Evolutionary conservation across 2,888 invertebrate species (phyloP).

Genomic region (Cerceris ruficornis): DNA sequence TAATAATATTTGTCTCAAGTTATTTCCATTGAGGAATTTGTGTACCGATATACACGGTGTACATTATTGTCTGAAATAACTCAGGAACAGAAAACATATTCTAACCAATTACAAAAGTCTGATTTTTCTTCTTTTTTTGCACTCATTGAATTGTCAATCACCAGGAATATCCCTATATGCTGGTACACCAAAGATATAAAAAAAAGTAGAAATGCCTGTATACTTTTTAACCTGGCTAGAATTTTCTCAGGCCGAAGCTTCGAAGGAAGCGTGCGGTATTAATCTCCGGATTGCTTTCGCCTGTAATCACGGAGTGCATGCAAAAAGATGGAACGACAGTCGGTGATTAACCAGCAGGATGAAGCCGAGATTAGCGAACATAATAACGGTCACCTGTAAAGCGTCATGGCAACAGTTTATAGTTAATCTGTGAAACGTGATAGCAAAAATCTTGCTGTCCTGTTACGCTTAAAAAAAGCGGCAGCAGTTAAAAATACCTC

Average conservation of each 20-base stretch:
- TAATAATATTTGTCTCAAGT: too few relatives aligned
- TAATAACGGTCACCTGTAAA: background rate
- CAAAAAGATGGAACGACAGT: conserved; percentile 8
- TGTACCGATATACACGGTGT: too few relatives aligned
- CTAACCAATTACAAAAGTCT: too few relatives aligned
- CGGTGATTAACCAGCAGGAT: conserved; percentile 17
- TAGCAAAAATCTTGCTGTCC: background rate
- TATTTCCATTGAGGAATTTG: too few relatives aligned
- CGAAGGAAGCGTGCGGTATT: background rate
- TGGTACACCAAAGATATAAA: too few relatives aligned
- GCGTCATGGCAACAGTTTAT: background rate
- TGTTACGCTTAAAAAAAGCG: conserved; percentile 1
- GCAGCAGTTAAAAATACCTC: too few relatives aligned
- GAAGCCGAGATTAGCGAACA: conserved; percentile 12
- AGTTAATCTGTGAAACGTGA: conserved; percentile 1
- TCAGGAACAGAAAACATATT: too few relatives aligned
- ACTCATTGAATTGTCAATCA: too few relatives aligned
- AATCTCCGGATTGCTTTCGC: conserved; percentile 2
- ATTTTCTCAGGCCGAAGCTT: background rate
- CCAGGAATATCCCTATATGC: too few relatives aligned
- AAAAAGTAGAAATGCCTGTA: background rate
- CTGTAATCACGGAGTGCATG: conserved; percentile 13
- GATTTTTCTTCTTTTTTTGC: too few relatives aligned
- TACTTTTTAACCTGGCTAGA: background rate
- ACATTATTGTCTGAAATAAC: too few relatives aligned